Evolutionary conservation across 2,888 invertebrate species (phyloP).

Genomic region (Cheilosia scutellata): DNA sequence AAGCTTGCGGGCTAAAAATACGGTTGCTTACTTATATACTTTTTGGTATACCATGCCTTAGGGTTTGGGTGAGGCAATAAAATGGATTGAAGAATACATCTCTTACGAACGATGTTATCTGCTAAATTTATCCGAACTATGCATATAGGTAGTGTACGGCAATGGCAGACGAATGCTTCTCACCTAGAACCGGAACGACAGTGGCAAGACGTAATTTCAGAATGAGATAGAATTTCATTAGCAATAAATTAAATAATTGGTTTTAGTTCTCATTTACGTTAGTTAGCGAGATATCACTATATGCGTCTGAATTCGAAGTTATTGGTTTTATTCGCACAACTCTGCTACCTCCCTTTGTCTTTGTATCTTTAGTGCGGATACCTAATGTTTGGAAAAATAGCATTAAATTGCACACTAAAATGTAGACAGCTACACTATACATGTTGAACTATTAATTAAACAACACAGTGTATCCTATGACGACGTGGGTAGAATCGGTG

Average conservation of each 20-base stretch:
- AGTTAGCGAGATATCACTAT: slow-evolving; percentile 24
- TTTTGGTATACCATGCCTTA: slow-evolving; percentile 33
- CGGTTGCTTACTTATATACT: background rate
- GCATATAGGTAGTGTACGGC: background rate
- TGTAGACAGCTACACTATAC: background rate
- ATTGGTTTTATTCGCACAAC: slow-evolving; percentile 21
- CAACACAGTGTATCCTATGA: background rate
- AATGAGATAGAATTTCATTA: slow-evolving; percentile 52
- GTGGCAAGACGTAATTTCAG: slow-evolving; percentile 9
- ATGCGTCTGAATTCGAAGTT: background rate
- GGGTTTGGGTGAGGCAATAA: slow-evolving; percentile 61
- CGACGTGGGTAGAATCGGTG: no score
- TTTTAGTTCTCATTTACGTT: slow-evolving; percentile 65
- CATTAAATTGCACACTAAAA: slow-evolving; percentile 13
- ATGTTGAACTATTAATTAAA: slow-evolving; percentile 13
- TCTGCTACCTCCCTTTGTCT: background rate
- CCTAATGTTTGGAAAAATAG: background rate
- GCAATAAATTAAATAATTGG: slow-evolving; percentile 74
- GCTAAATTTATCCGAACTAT: slow-evolving; percentile 54
- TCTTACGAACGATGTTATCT: slow-evolving; percentile 58
- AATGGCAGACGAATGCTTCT: slow-evolving; percentile 7
- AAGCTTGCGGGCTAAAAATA: background rate
- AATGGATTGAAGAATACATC: slow-evolving; percentile 70
- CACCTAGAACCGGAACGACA: slow-evolving; percentile 23
- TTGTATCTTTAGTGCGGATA: background rate